These are phyloP conservation scores for Verasper variegatus DNA, from an alignment of 2,113 vertebrate species.

Conservation along the genomic window DNA sequence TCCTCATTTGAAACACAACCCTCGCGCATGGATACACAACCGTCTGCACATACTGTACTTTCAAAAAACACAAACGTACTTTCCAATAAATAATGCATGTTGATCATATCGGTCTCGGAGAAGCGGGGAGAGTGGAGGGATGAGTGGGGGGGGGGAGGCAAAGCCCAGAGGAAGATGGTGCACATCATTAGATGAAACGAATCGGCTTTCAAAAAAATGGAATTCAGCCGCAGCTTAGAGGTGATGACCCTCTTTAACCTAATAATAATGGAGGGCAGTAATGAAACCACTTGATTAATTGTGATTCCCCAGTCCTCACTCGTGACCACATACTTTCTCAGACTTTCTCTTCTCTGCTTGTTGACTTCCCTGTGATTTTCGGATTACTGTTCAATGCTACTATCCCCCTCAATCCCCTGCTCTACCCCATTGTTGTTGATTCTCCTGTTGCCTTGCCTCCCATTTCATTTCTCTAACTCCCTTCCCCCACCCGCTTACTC, in stretches of 20 bases:
- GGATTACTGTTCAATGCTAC: slow-evolving; percentile 36
- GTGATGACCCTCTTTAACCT: slow-evolving; percentile 58
- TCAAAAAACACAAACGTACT: slow-evolving; percentile 33
- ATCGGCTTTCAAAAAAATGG: slow-evolving; percentile 43
- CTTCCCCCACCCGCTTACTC: slow-evolving; percentile 35
- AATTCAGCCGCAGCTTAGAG: slow-evolving; percentile 36
- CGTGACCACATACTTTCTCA: slow-evolving; percentile 7
- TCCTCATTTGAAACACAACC: slow-evolving; percentile 42
- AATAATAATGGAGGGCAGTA: slow-evolving; percentile 46
- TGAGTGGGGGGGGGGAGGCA: slow-evolving; percentile 20
- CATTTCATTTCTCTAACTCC: slow-evolving; percentile 24
- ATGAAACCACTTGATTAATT: slow-evolving; percentile 63
- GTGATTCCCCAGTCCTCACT: slow-evolving; percentile 22
- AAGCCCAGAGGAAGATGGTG: slow-evolving; percentile 21
- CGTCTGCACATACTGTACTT: slow-evolving; percentile 21
- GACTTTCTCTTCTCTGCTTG: slow-evolving; percentile 29
- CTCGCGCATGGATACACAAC: background rate
- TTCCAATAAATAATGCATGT: slow-evolving; percentile 73
- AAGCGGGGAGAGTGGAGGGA: slow-evolving; percentile 14
- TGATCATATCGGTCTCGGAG: slow-evolving; percentile 49
- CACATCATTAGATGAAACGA: slow-evolving; percentile 33
- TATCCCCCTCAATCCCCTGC: background rate
- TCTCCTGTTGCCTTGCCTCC: slow-evolving; percentile 9
- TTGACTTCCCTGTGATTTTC: slow-evolving; percentile 50
- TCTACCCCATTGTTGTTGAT: slow-evolving; percentile 34